These are phyloP conservation scores for Telenomus remus DNA, from an alignment of 1,140 invertebrate species.

Conservation along the genomic window DNA sequence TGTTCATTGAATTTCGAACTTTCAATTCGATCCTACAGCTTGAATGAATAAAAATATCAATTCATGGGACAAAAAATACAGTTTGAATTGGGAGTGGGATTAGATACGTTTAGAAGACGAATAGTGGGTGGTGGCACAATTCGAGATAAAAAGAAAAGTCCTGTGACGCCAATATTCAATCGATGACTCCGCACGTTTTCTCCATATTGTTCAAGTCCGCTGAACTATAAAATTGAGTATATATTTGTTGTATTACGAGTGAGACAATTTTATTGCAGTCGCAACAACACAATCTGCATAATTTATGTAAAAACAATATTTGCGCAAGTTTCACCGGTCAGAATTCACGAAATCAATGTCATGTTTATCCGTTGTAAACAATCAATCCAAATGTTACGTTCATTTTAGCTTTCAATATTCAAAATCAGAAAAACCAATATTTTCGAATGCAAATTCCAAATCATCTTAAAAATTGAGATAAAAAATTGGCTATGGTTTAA, in stretches of 20 bases:
- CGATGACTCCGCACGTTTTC: conserved; percentile 27
- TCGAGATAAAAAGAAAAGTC: conserved; percentile 30
- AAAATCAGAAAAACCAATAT: too few relatives aligned
- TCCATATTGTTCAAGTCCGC: conserved; percentile 20
- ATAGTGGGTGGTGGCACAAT: conserved; percentile 12
- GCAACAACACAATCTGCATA: conserved; percentile 17
- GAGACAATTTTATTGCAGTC: conserved; percentile 18
- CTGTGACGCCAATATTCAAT: conserved; percentile 18
- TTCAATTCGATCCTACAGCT: too few relatives aligned
- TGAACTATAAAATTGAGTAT: conserved; percentile 42
- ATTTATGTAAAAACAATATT: conserved; percentile 35
- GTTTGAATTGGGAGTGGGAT: conserved; percentile 16
- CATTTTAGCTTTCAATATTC: too few relatives aligned
- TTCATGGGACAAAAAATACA: too few relatives aligned
- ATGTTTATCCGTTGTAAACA: not conserved
- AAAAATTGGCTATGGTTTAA: too few relatives aligned
- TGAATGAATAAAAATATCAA: too few relatives aligned
- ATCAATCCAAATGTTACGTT: too few relatives aligned
- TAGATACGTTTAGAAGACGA: too few relatives aligned
- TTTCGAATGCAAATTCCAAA: too few relatives aligned
- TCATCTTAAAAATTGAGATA: too few relatives aligned
- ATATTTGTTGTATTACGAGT: conserved; percentile 23
- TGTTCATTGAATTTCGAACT: too few relatives aligned
- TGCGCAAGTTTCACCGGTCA: conserved; percentile 24
- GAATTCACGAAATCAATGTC: conserved; percentile 15